Evolutionary conservation across 2,888 invertebrate genomes (phyloP), one percentile per base, ranked within the genome.

Genomic region (Dryocosmus kuriphilus): DNA sequence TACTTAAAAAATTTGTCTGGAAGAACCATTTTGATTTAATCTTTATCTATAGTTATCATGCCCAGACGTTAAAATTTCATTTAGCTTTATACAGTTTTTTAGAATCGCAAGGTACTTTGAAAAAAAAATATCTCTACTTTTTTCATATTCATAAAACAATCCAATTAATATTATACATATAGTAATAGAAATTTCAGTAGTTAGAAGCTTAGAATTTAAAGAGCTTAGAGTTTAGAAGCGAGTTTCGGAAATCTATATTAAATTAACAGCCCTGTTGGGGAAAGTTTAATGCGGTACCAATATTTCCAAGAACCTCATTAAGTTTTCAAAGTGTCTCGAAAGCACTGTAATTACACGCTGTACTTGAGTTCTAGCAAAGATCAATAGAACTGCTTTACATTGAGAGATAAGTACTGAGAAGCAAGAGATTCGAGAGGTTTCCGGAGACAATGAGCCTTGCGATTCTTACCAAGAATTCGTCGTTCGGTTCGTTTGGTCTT

Each of bases 401-500:
- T 71, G n/a, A 77, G 77, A 77, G 67, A 67, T 74, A 75, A 80
- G 63, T 77, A 57, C 24, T 19, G 60, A 76, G 51, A 76, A 77
- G 63, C 67, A 77, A 77, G 74, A 61, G 41, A 76, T 75, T 78
- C 78, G 79, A 76, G 82, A 83, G 84, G 84, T 84, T 84, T 84
- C 83, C 84, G 84, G 84, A 84, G 82, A 80, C 79, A 82, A 76
- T 63, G 38, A 41, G 35, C 27, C 60, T 61, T 77, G 75, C 81
- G 81, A 77, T 78, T 82, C 86, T 86, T 86, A 86, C 86, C 85
- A 86, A 85, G 82, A 84, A 82, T 83, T 81, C 84, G 82, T 84
- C 84, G 81, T 79, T 80, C 79, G 81, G 79, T 63, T 83, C 80
- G 63, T 81, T 83, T 62, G 81, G 83, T 81, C 81, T 79, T 79